phyloP scores from a whole-genome alignment of 2,113 vertebrate species.

The Eptatretus burgeri region DNA sequence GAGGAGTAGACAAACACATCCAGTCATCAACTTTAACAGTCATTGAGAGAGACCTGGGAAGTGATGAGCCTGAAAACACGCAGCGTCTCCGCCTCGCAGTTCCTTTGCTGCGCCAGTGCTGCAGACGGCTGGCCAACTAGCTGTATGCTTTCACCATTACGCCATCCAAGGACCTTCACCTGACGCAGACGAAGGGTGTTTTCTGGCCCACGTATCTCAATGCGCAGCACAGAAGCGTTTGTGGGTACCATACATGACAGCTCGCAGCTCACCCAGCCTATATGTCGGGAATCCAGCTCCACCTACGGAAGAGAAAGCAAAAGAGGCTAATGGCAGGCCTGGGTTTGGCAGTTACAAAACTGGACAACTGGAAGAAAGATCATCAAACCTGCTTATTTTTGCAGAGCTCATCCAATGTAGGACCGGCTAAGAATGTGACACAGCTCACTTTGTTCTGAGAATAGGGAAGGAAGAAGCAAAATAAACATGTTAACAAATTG shows the following conservation, averaged over 20 bases:
- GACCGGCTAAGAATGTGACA: slow-evolving; percentile 75
- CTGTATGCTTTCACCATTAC: slow-evolving; percentile 78
- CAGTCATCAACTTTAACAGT: too few relatives aligned
- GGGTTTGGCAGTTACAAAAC: not conserved
- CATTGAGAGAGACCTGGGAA: slow-evolving; percentile 33
- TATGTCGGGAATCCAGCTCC: slow-evolving; percentile 82
- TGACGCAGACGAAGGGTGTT: slow-evolving; percentile 86
- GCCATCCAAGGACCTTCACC: slow-evolving; percentile 94
- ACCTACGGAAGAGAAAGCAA: slow-evolving; percentile 20
- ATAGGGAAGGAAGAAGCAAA: slow-evolving; percentile 10
- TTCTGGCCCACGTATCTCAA: slow-evolving; percentile 86
- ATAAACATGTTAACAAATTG: not conserved
- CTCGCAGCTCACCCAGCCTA: slow-evolving; percentile 93
- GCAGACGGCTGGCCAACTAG: slow-evolving; percentile 75
- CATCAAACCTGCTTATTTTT: slow-evolving; percentile 70
- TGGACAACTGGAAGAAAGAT: not conserved
- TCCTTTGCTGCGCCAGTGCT: slow-evolving; percentile 59
- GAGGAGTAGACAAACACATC: too few relatives aligned
- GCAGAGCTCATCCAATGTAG: slow-evolving; percentile 75
- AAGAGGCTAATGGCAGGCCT: not conserved
- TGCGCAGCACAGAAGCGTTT: slow-evolving; percentile 76
- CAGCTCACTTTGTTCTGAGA: slow-evolving; percentile 90
- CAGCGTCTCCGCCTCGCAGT: slow-evolving; percentile 79
- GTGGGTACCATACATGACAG: slow-evolving; percentile 35
- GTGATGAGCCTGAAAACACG: slow-evolving; percentile 86